Conservation (phyloP, 2,113 vertebrate species). For the Pagrus major region DNA sequence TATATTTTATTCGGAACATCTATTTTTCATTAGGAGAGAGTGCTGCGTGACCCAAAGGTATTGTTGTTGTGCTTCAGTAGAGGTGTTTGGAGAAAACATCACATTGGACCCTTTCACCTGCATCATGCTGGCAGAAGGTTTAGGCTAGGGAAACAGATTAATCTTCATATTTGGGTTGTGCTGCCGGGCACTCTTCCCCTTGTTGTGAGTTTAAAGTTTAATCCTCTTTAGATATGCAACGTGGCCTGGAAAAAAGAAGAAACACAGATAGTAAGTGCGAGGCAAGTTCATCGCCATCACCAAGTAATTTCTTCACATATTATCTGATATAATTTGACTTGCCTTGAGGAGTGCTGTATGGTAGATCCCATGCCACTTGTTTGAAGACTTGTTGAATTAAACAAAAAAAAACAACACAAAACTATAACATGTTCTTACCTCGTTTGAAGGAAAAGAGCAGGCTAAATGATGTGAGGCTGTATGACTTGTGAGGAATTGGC, state of each 20-base stretch:
- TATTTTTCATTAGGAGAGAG: constrained; percentile 69
- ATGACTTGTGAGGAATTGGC: constrained; percentile 45
- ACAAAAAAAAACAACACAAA: neutral
- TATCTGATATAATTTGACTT: constrained; percentile 25
- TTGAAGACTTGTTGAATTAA: constrained; percentile 32
- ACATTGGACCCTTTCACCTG: constrained; percentile 50
- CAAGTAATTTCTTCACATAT: constrained; percentile 22
- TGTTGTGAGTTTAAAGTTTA: constrained; percentile 68
- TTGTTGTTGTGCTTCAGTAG: constrained; percentile 55
- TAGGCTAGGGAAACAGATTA: constrained; percentile 57
- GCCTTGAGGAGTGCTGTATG: constrained; percentile 7
- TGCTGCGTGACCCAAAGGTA: constrained; percentile 43
- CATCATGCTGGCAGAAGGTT: constrained; percentile 53
- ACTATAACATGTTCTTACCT: constrained; percentile 1
- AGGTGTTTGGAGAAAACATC: constrained; percentile 57
- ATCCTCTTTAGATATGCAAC: constrained; percentile 68
- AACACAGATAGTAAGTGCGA: constrained; percentile 18
- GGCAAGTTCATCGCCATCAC: constrained; percentile 15
- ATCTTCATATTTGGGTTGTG: constrained; percentile 66
- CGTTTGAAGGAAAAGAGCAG: constrained; percentile 4
- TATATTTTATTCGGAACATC: constrained; percentile 69
- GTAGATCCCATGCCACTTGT: constrained; percentile 3
- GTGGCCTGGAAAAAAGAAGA: constrained; percentile 44
- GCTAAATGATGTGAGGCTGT: constrained; percentile 5
- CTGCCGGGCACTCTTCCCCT: constrained; percentile 36